Conservation (phyloP, 2,113 vertebrate genomes). For the Ceyx melanurus region DNA sequence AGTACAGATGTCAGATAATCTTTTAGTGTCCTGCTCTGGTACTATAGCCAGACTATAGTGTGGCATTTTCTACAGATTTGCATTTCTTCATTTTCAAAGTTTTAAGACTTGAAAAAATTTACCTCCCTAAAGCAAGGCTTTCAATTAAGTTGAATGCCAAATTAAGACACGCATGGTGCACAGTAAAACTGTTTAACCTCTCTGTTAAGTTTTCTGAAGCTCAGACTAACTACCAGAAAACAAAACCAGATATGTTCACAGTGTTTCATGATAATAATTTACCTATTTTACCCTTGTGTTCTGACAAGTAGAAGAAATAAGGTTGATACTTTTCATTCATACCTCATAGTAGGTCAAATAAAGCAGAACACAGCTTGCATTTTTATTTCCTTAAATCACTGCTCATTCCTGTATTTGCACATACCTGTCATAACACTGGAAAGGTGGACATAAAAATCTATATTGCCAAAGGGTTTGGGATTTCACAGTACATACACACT, state of each 20-base stretch:
- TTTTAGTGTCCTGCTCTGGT: fast-evolving
- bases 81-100: not conserved
- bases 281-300: not conserved
- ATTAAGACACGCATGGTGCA: not conserved
- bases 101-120: not conserved
- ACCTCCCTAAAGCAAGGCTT: not conserved
- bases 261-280: not conserved
- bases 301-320: not conserved
- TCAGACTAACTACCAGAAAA: not conserved
- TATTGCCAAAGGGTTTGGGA: fast-evolving
- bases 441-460: not conserved
- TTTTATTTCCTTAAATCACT: not conserved
- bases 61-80: not conserved
- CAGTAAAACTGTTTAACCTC: not conserved
- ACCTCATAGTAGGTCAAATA: not conserved
- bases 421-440: not conserved
- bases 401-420: not conserved
- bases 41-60: not conserved
- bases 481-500: not conserved
- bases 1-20: not conserved
- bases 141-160: not conserved
- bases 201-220: not conserved
- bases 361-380: fast-evolving
- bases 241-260: not conserved
- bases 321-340: fast-evolving